Percentiles rank a stretch among this genome's conserved stretches.
Evolutionary conservation across 2,888 invertebrate genomes (phyloP).

Genomic region (Sussaba pulchella): DNA sequence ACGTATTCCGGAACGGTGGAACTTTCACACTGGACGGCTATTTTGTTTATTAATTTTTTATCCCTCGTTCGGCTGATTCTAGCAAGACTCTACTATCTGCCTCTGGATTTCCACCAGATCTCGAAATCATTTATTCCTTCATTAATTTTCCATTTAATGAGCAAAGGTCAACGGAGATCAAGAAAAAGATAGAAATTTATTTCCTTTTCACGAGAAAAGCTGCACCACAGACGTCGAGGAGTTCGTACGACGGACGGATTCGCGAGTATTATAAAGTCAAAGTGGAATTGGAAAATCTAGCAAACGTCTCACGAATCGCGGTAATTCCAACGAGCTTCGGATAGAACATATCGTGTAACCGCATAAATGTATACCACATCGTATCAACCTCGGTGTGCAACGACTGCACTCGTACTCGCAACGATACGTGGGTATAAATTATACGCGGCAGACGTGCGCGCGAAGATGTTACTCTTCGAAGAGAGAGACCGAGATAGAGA

Average conservation of each 20-base stretch:
- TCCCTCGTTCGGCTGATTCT: neutral
- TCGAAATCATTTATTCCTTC: slow-evolving; percentile 2
- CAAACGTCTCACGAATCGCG: slow-evolving; percentile 55
- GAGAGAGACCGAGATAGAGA: neutral
- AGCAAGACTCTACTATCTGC: neutral
- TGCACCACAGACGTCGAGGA: too few species aligned
- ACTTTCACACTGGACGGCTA: too few species aligned
- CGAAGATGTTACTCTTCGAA: slow-evolving; percentile 49
- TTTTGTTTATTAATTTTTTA: slow-evolving; percentile 2
- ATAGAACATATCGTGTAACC: slow-evolving; percentile 26
- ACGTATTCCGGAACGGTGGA: slow-evolving; percentile 10
- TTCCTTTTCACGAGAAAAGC: slow-evolving; percentile 8
- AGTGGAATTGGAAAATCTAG: slow-evolving; percentile 60
- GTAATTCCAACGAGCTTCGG: slow-evolving; percentile 36
- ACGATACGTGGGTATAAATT: slow-evolving; percentile 42
- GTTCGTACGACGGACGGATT: too few species aligned
- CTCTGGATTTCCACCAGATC: slow-evolving; percentile 16
- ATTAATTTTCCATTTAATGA: too few species aligned
- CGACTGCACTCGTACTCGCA: neutral
- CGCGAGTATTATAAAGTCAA: slow-evolving; percentile 48
- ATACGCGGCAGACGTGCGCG: slow-evolving; percentile 39
- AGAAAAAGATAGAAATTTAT: neutral
- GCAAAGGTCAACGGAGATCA: neutral
- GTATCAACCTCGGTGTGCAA: neutral
- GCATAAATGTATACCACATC: slow-evolving; percentile 28